Percentiles rank a stretch among this genome's conserved stretches.
Evolutionary conservation across 35 echinoderm and acorn worm genomes (phyloP).

Genomic region (Amphiura filiformis): DNA sequence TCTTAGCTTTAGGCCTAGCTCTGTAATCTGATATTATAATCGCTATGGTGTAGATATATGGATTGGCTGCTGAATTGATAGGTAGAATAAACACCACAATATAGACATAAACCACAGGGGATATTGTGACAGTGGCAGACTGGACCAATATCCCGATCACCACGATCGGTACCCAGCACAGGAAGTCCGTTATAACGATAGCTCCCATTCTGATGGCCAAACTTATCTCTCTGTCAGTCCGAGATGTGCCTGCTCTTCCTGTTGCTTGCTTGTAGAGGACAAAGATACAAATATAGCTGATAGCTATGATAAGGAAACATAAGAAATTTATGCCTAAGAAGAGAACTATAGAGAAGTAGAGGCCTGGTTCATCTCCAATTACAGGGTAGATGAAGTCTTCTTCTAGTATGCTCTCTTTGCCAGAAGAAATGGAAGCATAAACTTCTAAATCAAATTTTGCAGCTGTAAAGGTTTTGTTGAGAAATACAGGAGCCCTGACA

Average conservation of each 20-base stretch:
- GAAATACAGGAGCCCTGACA: slow-evolving; percentile 37
- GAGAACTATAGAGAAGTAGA: slow-evolving; percentile 27
- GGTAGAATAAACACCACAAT: slow-evolving; percentile 51
- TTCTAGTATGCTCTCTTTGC: background rate
- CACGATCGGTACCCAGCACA: slow-evolving; percentile 57
- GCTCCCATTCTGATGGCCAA: slow-evolving; percentile 16
- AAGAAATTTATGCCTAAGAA: slow-evolving; percentile 45
- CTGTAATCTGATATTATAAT: background rate
- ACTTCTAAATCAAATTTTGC: background rate
- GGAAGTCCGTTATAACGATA: slow-evolving; percentile 51
- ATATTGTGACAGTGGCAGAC: background rate
- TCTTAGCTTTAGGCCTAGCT: background rate
- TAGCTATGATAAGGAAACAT: slow-evolving; percentile 22
- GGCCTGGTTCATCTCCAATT: slow-evolving; percentile 10
- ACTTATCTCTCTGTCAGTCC: background rate
- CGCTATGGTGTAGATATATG: slow-evolving; percentile 53
- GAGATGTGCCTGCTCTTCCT: background rate
- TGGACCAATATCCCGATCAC: slow-evolving; percentile 36
- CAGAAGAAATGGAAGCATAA: background rate
- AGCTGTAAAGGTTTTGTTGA: slow-evolving; percentile 6
- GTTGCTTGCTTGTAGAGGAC: background rate
- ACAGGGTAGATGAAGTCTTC: background rate
- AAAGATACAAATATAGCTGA: slow-evolving; percentile 43
- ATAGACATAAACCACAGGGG: slow-evolving; percentile 51
- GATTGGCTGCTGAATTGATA: slow-evolving; percentile 47